These are phyloP conservation scores for Sesia bembeciformis DNA, from an alignment of 2,888 invertebrate species.

Conservation along the genomic window DNA sequence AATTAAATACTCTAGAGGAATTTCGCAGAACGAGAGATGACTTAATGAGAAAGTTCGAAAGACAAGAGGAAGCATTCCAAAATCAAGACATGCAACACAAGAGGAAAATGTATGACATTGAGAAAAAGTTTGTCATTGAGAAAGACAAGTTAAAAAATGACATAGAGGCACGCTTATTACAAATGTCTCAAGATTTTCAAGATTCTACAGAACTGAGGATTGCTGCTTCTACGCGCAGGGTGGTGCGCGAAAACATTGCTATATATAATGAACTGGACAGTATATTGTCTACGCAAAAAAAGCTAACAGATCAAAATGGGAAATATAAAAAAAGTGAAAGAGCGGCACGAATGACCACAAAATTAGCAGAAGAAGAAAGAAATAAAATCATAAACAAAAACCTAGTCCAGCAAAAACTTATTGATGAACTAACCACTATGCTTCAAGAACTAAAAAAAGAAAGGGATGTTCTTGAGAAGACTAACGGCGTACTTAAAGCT, in stretches of 20 bases:
- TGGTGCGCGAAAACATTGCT: constrained; percentile 88
- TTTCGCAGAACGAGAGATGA: constrained; percentile 90
- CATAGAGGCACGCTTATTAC: constrained; percentile 86
- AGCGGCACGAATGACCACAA: constrained; percentile 65
- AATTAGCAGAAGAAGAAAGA: constrained; percentile 77
- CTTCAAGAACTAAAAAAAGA: constrained; percentile 69
- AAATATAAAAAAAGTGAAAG: constrained; percentile 74
- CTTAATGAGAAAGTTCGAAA: constrained; percentile 87
- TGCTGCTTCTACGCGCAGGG: constrained; percentile 90
- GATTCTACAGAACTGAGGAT: constrained; percentile 89
- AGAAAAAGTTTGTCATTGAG: constrained; percentile 82
- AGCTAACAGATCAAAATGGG: constrained; percentile 76
- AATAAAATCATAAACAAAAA: constrained; percentile 76
- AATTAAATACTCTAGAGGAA: constrained; percentile 91
- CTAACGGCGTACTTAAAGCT: constrained; percentile 43
- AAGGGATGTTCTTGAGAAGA: constrained; percentile 54
- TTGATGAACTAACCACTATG: constrained; percentile 75
- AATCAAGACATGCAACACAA: constrained; percentile 86
- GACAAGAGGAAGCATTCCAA: constrained; percentile 83
- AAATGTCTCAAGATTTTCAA: constrained; percentile 89
- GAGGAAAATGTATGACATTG: constrained; percentile 84
- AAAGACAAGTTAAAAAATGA: constrained; percentile 90
- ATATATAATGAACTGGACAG: constrained; percentile 84
- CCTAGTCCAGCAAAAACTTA: constrained; percentile 77
- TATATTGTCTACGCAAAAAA: constrained; percentile 77